phyloP scores from a whole-genome alignment of 2,113 vertebrate genomes.

The Osmerus eperlanus region DNA sequence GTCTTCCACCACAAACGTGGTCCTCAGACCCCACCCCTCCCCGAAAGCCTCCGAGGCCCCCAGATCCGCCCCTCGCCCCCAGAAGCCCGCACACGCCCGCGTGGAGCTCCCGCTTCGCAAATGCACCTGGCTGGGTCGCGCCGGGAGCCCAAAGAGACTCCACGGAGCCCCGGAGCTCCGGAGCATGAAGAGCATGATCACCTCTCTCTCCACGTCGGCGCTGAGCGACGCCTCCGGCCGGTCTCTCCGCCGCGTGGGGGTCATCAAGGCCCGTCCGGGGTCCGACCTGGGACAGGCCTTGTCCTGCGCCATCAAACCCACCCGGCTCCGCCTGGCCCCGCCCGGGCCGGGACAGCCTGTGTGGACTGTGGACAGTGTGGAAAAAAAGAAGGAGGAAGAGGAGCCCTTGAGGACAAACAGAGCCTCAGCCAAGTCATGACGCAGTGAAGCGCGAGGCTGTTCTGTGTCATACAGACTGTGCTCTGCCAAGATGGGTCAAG shows the following conservation, averaged over 20 bases:
- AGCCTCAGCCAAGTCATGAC: constrained; percentile 20
- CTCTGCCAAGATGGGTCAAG: too few species aligned
- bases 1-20: not conserved
- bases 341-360: not conserved
- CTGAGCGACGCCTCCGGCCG: not conserved
- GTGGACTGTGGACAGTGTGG: too few species aligned
- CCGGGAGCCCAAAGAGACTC: not conserved
- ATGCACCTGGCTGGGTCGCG: constrained; percentile 23
- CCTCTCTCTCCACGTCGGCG: constrained; percentile 12
- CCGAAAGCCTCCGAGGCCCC: constrained; percentile 3
- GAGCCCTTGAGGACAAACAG: constrained; percentile 14
- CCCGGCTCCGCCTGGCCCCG: not conserved
- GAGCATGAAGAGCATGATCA: constrained; percentile 9
- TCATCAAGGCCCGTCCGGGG: not conserved
- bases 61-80: constrained; percentile 7
- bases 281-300: not conserved
- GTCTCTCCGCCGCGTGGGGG: not conserved
- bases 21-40: not conserved
- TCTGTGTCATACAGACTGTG: too few species aligned
- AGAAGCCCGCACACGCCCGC: constrained; percentile 1
- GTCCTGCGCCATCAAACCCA: not conserved
- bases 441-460: constrained; percentile 4
- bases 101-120: constrained; percentile 36
- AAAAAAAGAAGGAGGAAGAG: not conserved
- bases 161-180: not conserved